These are phyloP conservation scores for Myrmecobius fasciatus DNA, from an alignment of 2,113 vertebrate genomes.

Conservation along the genomic window DNA sequence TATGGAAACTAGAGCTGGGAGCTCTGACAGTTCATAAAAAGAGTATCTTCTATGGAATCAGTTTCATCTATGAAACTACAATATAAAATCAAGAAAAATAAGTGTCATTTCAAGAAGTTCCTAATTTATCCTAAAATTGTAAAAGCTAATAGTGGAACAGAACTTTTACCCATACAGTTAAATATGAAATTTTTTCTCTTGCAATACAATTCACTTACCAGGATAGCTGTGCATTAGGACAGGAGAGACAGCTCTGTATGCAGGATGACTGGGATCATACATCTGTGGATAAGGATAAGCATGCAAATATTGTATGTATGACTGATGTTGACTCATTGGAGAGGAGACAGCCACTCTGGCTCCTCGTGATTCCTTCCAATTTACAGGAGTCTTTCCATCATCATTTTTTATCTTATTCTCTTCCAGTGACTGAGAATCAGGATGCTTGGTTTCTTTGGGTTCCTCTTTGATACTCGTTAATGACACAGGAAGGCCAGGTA, in stretches of 20 bases:
- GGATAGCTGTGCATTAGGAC: constrained; percentile 97
- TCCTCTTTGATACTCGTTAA: constrained; percentile 91
- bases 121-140: constrained; percentile 62
- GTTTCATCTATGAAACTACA: constrained; percentile 71
- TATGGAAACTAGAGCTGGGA: constrained; percentile 68
- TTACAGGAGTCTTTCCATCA: constrained; percentile 89
- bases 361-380: constrained; percentile 92
- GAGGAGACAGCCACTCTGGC: constrained; percentile 92
- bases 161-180: constrained; percentile 38
- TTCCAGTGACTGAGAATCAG: constrained; percentile 87
- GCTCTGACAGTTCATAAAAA: constrained; percentile 79
- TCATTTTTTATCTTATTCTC: constrained; percentile 90
- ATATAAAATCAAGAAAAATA: constrained; percentile 71
- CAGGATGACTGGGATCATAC: constrained; percentile 93
- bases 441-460: constrained; percentile 89
- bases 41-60: constrained; percentile 72
- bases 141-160: constrained; percentile 55
- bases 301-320: constrained; percentile 97
- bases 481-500: constrained; percentile 85
- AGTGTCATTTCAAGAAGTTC: constrained; percentile 52
- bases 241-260: constrained; percentile 95
- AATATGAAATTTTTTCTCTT: background rate
- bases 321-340: constrained; percentile 94
- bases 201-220: constrained; percentile 89
- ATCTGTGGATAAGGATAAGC: constrained; percentile 96